Evolutionary conservation across 2,797 vertebrate genomes (phyloP).

Genomic region (Naso thynnoides): DNA sequence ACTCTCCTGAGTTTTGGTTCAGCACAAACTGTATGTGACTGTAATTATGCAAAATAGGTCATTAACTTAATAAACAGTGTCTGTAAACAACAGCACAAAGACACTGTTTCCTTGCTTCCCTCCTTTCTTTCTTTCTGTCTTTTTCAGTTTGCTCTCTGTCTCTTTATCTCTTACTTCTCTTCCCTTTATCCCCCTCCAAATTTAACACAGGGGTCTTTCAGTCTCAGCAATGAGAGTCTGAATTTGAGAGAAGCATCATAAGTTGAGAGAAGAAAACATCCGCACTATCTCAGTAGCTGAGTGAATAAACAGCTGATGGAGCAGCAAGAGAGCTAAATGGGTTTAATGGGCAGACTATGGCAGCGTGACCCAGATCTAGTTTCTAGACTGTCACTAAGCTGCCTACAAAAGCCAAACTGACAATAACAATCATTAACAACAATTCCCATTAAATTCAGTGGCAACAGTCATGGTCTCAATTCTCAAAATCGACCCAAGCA

Average conservation of each 20-base stretch:
- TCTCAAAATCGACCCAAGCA: constrained; percentile 55
- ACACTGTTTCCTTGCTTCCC: constrained; percentile 35
- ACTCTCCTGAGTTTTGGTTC: constrained; percentile 57
- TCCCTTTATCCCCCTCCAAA: constrained; percentile 42
- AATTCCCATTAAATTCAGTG: constrained; percentile 73
- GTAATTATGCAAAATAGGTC: constrained; percentile 78
- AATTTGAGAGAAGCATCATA: constrained; percentile 59
- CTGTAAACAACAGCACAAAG: constrained; percentile 74
- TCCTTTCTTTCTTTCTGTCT: constrained; percentile 13
- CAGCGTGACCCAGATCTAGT: constrained; percentile 75
- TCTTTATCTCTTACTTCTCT: constrained; percentile 37
- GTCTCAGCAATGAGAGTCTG: constrained; percentile 45
- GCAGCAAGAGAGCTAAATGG: constrained; percentile 58
- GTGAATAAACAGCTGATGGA: constrained; percentile 72
- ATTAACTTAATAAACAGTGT: constrained; percentile 78
- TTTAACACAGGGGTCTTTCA: constrained; percentile 54
- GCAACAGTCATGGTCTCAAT: constrained; percentile 54
- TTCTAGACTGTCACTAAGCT: constrained; percentile 64
- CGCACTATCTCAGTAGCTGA: constrained; percentile 46
- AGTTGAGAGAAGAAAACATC: constrained; percentile 68
- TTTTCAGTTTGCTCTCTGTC: constrained; percentile 6
- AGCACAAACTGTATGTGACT: constrained; percentile 59
- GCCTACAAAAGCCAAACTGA: constrained; percentile 60
- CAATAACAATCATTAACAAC: constrained; percentile 74
- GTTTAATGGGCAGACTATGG: constrained; percentile 75